Evolutionary conservation across 30 jellyfish, hydroid and myxozoan species (phyloP).

Genomic region (Aurelia sp.): DNA sequence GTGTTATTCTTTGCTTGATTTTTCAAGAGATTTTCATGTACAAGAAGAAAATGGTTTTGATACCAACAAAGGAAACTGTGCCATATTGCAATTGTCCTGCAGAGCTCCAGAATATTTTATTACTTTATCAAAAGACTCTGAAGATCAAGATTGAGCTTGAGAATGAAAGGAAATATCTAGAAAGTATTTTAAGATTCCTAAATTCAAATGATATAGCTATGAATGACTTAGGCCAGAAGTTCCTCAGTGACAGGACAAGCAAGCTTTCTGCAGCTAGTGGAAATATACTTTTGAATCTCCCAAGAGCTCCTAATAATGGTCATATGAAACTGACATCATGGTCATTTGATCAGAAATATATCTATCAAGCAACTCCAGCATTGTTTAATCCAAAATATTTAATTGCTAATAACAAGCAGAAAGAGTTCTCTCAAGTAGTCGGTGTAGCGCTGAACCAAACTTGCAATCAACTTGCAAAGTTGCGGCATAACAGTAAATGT

Average conservation of each 20-base stretch:
- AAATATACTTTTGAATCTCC: neutral
- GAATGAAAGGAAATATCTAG: neutral
- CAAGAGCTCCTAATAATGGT: neutral
- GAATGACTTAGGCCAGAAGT: neutral
- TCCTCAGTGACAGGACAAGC: neutral
- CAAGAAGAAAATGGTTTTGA: neutral
- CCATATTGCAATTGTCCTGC: neutral
- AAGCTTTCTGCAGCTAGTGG: neutral
- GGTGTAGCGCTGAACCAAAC: constrained; percentile 5
- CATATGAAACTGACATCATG: constrained; percentile 24
- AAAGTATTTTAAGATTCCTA: neutral
- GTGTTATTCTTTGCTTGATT: constrained; percentile 4
- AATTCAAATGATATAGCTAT: neutral
- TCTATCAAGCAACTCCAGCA: constrained; percentile 2
- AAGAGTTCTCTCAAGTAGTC: neutral
- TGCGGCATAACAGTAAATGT: constrained; percentile 10
- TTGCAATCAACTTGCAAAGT: constrained; percentile 4
- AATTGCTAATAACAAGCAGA: constrained; percentile 3
- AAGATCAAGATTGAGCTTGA: neutral
- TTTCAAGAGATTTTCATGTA: constrained; percentile 5
- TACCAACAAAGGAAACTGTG: neutral
- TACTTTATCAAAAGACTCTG: neutral
- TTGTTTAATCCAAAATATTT: constrained; percentile 7
- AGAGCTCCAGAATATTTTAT: neutral
- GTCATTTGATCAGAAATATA: constrained; percentile 25